Conservation (phyloP, 1,140 invertebrate genomes). For the Leguminivora glycinivorella region DNA sequence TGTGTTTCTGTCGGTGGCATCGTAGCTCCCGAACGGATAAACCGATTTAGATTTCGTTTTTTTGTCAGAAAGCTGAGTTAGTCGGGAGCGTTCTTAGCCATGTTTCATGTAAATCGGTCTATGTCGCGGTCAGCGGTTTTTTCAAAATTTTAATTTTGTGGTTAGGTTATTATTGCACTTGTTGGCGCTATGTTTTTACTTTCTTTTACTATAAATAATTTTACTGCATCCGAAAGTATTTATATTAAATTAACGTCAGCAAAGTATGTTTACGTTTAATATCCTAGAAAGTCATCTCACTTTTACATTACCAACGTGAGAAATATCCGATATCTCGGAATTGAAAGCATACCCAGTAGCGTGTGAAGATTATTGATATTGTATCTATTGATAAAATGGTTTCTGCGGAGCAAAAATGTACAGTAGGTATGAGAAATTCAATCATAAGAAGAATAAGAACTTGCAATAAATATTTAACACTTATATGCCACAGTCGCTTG, state of each 20-base stretch:
- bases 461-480: neutral
- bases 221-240: neutral
- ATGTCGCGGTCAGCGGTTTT: too few species aligned
- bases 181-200: too few species aligned
- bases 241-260: neutral
- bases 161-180: too few species aligned
- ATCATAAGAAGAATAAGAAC: neutral
- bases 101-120: too few species aligned
- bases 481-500: conserved; percentile 31
- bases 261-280: neutral
- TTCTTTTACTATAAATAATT: neutral
- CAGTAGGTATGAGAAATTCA: neutral
- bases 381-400: neutral
- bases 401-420: neutral
- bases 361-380: conserved; percentile 21
- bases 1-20: too few species aligned
- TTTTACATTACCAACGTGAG: conserved; percentile 19
- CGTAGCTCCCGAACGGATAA: too few species aligned
- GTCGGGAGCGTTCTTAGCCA: too few species aligned
- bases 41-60: too few species aligned
- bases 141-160: too few species aligned
- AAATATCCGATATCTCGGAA: conserved; percentile 4
- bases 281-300: conserved; percentile 4
- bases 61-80: too few species aligned
- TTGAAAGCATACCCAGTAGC: conserved; percentile 6